A percentile compares a stretch with the other conserved stretches of the same genome.
Evolutionary conservation across 2,113 vertebrate genomes (phyloP).

Genomic region (Poeciliopsis turrubarensis): DNA sequence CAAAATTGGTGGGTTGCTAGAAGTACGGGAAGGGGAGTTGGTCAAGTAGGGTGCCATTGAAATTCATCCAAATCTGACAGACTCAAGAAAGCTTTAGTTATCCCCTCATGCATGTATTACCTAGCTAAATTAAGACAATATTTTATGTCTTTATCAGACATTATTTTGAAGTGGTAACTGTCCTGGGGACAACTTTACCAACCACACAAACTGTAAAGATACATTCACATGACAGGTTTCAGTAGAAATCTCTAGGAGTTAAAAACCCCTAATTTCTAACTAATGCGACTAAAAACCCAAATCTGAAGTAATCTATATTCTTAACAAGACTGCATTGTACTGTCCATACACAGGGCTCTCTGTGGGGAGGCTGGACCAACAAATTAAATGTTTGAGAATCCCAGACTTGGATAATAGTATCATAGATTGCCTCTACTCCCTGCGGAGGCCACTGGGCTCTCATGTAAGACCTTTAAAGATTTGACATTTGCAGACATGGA

Average conservation of each 20-base stretch:
- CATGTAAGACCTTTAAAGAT: conserved; percentile 57
- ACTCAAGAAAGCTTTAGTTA: background rate
- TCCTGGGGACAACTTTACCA: background rate
- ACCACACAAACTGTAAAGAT: background rate
- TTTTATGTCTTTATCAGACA: background rate
- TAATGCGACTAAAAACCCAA: background rate
- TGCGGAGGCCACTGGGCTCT: conserved; percentile 21
- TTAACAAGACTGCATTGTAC: background rate
- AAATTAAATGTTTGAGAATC: conserved; percentile 39
- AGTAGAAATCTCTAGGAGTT: background rate
- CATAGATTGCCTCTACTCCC: conserved; percentile 33
- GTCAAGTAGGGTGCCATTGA: too few relatives aligned
- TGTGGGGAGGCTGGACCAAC: background rate
- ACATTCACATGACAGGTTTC: background rate
- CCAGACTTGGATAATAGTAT: conserved; percentile 33
- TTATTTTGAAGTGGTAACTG: background rate
- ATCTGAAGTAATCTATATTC: background rate
- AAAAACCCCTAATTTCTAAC: background rate
- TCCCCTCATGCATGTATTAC: background rate
- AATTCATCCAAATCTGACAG: background rate
- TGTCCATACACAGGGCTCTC: background rate
- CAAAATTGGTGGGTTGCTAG: too few relatives aligned
- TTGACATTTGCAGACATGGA: conserved; percentile 72
- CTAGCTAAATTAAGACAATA: background rate
- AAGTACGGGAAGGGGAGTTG: too few relatives aligned